Evolutionary conservation across 1,140 invertebrate genomes (phyloP), one percentile per base, ranked within the genome.

Genomic region (Drosophila setifemur): DNA sequence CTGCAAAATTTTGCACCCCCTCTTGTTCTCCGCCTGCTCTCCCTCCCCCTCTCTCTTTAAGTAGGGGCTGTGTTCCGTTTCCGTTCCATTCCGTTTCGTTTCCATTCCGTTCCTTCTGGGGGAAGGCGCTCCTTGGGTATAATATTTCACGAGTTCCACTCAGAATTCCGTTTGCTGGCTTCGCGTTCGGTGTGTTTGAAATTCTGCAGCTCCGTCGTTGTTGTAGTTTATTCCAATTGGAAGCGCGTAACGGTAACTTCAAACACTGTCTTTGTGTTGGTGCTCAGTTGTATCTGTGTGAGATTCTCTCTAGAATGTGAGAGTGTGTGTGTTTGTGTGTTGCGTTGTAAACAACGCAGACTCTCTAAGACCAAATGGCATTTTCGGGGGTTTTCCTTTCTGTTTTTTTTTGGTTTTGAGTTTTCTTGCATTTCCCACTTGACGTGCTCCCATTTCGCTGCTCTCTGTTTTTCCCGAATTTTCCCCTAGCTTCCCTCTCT

Each of bases 361-460:
- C 78, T 82, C 78, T 60, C 45, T 23, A 66, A 63, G 44, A 47
- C 33, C 57, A 63, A 42, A 52, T 49, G n/a, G 26, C 26, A 40
- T 26, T 33, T 42, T 19, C 21, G 26, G 33, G 47, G 12, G 25
- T 28, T 18, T 64, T 21, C 23, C 14, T 14, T 16, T 11, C 23
- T 28, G 31, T 37, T 35, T 48, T 23, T 33, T 16, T 49, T 7
- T 5, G 44, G 11, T 47, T 37, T 28, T 45, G 49, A 43, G 43
- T 40, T 49, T 49, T 33, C 70, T 60, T 66, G 64, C 70, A 58
- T 86, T 86, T 75, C 71, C 81, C 79, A 86, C 81, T 85, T 86
- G 79, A 45, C 71, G 81, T 85, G 81, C 61, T 85, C 79, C 71
- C 79, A 85, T 85, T 85, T 79, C 60, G 70, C 64, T 53, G 78